Evolutionary conservation across 1,140 invertebrate genomes (phyloP), one percentile per base, ranked within the genome.

Genomic region (Hermetia illucens): DNA sequence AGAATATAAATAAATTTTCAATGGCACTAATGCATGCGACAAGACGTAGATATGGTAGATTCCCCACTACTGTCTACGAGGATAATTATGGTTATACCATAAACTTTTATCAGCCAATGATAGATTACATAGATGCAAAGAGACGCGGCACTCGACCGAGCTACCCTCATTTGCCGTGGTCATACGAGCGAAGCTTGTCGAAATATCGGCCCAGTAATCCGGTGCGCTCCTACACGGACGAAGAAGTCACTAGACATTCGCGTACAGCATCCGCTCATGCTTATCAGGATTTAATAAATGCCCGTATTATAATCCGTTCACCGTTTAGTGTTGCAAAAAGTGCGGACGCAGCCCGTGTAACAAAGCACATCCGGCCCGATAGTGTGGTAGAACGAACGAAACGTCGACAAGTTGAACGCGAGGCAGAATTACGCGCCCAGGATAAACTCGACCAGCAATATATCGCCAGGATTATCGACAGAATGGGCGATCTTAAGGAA

Each of bases 91-190:
- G 74, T 22, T 79, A 76, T 44, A 79, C 77, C 4, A 81, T 83
- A 35, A 81, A 84, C 52, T 82, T 71, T 55, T 85, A 85, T 57
- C 78, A 84, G 51, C 80, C 81, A 9, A 82, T 85, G 79, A 74
- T 86, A 41, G 81, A 85, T 51, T 84, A 83, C 47, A 71, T 86
- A 38, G 74, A 80, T 47, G 63, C 62, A 16, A 71, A 68, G 53
- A 65, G 52, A 46, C 63, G 46, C 63, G 69, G 37, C 35, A 55
- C 31, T 42, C 50, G 49, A 39, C 58, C 36, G 47, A 55, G 24
- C 64, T 68, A 42, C 54, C 78, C 79, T 27, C 73, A 77, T 53
- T 62, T 85, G 39, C 81, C 81, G 5, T 82, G 75, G 75, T 70
- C 72, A 2, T 78, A 82, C 50, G 77, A 82, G 50, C 65, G 75